Evolutionary conservation across 64 coral and sea anemone genomes (phyloP), one percentile per base, ranked within the genome.

Genomic region (Stichodactyla helianthus): DNA sequence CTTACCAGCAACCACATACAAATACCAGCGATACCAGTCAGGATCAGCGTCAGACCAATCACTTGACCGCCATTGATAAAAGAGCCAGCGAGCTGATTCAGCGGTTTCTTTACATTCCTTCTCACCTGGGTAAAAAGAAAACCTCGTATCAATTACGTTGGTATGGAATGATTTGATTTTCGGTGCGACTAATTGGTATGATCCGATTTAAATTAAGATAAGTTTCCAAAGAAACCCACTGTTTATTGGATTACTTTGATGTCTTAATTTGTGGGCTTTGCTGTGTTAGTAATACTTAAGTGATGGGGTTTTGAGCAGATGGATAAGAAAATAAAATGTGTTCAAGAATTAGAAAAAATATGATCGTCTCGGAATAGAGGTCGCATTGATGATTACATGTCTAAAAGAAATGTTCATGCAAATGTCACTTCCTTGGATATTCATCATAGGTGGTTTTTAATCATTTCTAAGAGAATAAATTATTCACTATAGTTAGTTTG

Each of bases 1-100:
- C 93, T 87, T 88, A 98, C 95, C 87, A 94, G 19, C 71, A 89
- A 10, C 95, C 95, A 98, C 7, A 98, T 94, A 55, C 88, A 88
- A 9, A 98, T 86, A 1, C 96, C 96, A 23, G 93, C 91, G 51
- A 98, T 98, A 15, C 86, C 96, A 2, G 96, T 94, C 0, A 98
- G 80, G 13, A 98, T 88, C 11, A 98, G 71, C 23, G 93, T 94
- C 17, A 98, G 55, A 0, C 93, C 96, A 27, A 98, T 98, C 18
- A 98, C 81, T 25, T 92, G 96, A 8, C 93, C 87, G 5, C 96
- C 96, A 22, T 95, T 94, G 31, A 98, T 86, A 83, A 98, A 90
- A 6, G 93, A 93, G 13, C 71, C 82, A 1, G 89, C 96, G 26
- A 98, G 93, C 55, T 94, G 90, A 7, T 76, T 85, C 23, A 98